A percentile compares a stretch with the other conserved stretches of the same genome.
phyloP scores from a whole-genome alignment of 2,888 invertebrate genomes.

The Athalia circularis region DNA sequence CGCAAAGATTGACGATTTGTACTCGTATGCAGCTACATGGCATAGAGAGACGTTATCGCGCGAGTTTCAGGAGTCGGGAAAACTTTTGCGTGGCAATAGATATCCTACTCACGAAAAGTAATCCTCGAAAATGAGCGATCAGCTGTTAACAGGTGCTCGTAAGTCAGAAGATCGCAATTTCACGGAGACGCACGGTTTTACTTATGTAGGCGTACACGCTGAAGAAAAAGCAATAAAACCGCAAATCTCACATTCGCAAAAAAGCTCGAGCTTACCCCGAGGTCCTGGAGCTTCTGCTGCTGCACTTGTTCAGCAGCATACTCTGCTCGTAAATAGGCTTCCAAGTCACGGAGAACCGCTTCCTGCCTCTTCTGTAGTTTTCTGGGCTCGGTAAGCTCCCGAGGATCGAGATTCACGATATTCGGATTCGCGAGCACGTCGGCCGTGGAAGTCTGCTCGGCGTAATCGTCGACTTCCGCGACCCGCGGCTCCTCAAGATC shows the following conservation, averaged over 20 bases:
- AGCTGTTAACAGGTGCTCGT: too few species aligned
- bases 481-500: conserved; percentile 3
- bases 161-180: too few species aligned
- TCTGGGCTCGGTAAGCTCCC: conserved; percentile 50
- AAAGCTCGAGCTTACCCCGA: conserved; percentile 57
- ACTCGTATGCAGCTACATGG: too few species aligned
- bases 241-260: too few species aligned
- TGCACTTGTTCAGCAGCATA: conserved; percentile 57
- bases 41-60: too few species aligned
- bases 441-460: neutral
- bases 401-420: neutral
- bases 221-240: too few species aligned
- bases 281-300: conserved; percentile 52
- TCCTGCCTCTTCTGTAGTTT: conserved; percentile 63
- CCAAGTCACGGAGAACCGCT: conserved; percentile 55
- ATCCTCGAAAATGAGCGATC: neutral
- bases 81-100: neutral
- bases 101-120: neutral
- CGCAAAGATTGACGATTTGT: neutral
- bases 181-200: too few species aligned
- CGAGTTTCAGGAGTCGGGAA: too few species aligned
- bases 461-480: conserved; percentile 3
- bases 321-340: conserved; percentile 57
- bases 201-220: too few species aligned
- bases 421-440: neutral